Evolutionary conservation across 2,888 invertebrate species (phyloP), one percentile per base, ranked within the genome.

Genomic region (Callyntrura guangdongensis): DNA sequence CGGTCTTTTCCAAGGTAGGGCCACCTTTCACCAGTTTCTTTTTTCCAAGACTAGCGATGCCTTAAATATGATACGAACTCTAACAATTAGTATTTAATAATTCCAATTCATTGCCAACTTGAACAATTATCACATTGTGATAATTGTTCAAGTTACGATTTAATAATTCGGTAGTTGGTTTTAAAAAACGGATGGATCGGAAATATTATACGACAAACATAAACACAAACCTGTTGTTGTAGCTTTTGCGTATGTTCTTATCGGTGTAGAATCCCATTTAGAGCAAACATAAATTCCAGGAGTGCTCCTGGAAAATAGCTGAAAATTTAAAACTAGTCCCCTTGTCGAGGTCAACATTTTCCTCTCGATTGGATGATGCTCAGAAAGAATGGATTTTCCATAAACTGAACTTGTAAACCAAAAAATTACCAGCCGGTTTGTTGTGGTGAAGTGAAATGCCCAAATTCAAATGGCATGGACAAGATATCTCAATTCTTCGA

Each of bases 1-100:
- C 95, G 94, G 96, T 96, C 95, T 97, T 97, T 94, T 98, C 97
- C 94, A 96, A 95, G 11, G 96, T 94, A 1, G 96, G 95, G 0
- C 96, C 96, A 1, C 96, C 94, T 95, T 97, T 97, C 12, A 96
- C 96, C 0, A 95, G 94, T 94, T 96, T 96, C 89, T 94, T 94
- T 90, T 92, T 93, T n/a, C 94, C 94, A 25, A 94, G 86, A 1
- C 93, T 91, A 12, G 86, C 92, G 64, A 94, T 92, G 12, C 91
- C 93, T n/a, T n/a, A n/a, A n/a, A n/a, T n/a, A n/a, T n/a, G n/a
- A n/a, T n/a, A n/a, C n/a, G n/a, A n/a, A n/a, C n/a, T n/a, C n/a
- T n/a, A n/a, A n/a, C n/a, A n/a, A n/a, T n/a, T n/a, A n/a, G n/a
- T n/a, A n/a, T n/a, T n/a, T n/a, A n/a, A n/a, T n/a, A n/a, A n/a